Evolutionary conservation across 2,888 invertebrate species (phyloP).

Genomic region (Nycteola revayana): DNA sequence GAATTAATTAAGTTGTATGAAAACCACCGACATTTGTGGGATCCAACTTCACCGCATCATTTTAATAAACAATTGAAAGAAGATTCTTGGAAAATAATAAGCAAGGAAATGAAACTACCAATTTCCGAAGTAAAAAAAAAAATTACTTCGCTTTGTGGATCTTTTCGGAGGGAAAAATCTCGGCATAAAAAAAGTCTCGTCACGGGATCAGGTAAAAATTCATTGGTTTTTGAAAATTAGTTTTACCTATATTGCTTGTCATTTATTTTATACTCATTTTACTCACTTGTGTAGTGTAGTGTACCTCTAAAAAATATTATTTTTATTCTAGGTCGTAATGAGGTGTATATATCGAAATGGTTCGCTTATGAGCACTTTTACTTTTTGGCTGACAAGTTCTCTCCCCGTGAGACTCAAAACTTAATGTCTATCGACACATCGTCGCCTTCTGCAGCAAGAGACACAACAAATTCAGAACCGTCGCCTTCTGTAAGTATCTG

Average conservation of each 20-base stretch:
- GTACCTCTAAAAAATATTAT: not conserved
- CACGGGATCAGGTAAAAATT: conserved; percentile 18
- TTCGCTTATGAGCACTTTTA: conserved; percentile 12
- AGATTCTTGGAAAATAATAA: conserved; percentile 15
- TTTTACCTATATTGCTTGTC: no score
- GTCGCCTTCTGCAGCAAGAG: conserved; percentile 8
- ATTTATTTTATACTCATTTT: conserved; percentile 8
- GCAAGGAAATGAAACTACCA: conserved; percentile 12
- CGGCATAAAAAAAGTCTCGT: conserved; percentile 15
- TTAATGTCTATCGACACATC: conserved; percentile 11
- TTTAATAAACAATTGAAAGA: conserved; percentile 14
- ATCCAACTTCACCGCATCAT: conserved; percentile 10
- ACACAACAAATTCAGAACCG: conserved; percentile 16
- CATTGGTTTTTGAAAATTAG: not conserved
- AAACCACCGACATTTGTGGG: conserved; percentile 2
- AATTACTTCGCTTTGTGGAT: conserved; percentile 14
- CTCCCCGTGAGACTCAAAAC: not conserved
- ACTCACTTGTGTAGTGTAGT: conserved; percentile 7
- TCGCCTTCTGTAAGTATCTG: conserved; percentile 9
- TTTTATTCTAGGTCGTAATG: conserved; percentile 9
- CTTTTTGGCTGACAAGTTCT: not conserved
- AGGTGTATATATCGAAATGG: conserved; percentile 18
- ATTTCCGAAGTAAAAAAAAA: conserved; percentile 13
- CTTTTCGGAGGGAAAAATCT: conserved; percentile 13
- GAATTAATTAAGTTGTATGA: no score